Evolutionary conservation across 2,888 invertebrate genomes (phyloP).

Genomic region (Crioceris asparagi): DNA sequence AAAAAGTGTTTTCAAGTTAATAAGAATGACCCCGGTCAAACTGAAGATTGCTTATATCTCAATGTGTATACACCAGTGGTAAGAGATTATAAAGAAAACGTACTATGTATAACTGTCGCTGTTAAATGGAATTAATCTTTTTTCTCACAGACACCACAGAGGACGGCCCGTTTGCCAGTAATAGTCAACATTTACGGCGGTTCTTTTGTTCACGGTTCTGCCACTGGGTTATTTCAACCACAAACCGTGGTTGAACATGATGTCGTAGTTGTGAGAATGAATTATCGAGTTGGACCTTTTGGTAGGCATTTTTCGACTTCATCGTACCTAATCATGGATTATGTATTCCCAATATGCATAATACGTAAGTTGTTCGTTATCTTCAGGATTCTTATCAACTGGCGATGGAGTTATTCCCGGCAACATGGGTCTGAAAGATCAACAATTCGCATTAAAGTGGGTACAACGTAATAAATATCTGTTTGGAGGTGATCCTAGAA

Average conservation of each 20-base stretch:
- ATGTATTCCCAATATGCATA: too few relatives aligned
- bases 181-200: too few relatives aligned
- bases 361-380: too few relatives aligned
- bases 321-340: too few relatives aligned
- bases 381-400: constrained; percentile 57
- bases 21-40: constrained; percentile 8
- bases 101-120: too few relatives aligned
- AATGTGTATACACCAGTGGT: constrained; percentile 21
- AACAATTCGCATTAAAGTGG: constrained; percentile 58
- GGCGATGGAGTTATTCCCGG: constrained; percentile 56
- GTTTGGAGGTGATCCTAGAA: constrained; percentile 60
- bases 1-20: constrained; percentile 16
- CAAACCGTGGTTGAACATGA: constrained; percentile 54
- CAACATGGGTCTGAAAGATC: constrained; percentile 64
- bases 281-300: constrained; percentile 24
- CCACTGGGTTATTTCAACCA: too few relatives aligned
- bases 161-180: too few relatives aligned
- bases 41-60: constrained; percentile 21
- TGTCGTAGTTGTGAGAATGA: constrained; percentile 23
- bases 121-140: too few relatives aligned
- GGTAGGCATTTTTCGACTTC: constrained; percentile 26
- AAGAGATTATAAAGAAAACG: too few relatives aligned
- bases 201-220: too few relatives aligned
- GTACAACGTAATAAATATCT: constrained; percentile 52
- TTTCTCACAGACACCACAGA: too few relatives aligned